Evolutionary conservation across 2,797 vertebrate species (phyloP), one percentile per base, ranked within the genome.

Genomic region (Liasis olivaceus): DNA sequence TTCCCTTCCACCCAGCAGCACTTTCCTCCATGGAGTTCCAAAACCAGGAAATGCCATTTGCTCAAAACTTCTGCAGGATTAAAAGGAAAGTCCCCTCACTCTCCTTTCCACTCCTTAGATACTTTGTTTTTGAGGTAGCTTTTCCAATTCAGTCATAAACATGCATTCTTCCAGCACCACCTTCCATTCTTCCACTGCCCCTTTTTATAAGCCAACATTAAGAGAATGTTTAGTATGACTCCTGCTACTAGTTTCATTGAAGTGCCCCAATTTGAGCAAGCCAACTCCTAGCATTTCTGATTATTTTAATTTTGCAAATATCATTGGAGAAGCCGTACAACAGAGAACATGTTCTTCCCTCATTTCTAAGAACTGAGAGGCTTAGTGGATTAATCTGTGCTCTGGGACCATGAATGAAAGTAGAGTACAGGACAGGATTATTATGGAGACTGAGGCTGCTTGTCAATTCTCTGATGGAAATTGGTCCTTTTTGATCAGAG

Each of bases 371-470:
- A 95, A 95, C 94, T 93, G 92, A 97, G 95, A 96, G 92, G 96
- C 95, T 97, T 97, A 96, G 96, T 12, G 87, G 95, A 96, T 97
- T 97, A 97, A 97, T 97, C 95, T 96, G 96, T 94, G 95, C 96
- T 96, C 92, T 94, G 94, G 96, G 93, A 95, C 91, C 94, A 94
- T 90, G 96, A 96, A 97, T 97, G 95, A 96, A 93, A 91, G 93
- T 96, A 96, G 94, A 96, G 96, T 95, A 91, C 86, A 95, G 94
- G 93, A 95, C 93, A 93, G 95, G 95, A 96, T 96, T 95, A 96
- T 97, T 96, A 96, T 97, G 96, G 92, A 92, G 84, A 77, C 28
- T 72, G 63, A 87, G 89, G 4, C 56, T 92, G 36, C 69, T 64
- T 92, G 66, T 90, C 84, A 87, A 12, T 86, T 92, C 56, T 72